These are phyloP conservation scores for Sitobion miscanthi DNA, from an alignment of 1,140 invertebrate genomes.

Conservation along the genomic window DNA sequence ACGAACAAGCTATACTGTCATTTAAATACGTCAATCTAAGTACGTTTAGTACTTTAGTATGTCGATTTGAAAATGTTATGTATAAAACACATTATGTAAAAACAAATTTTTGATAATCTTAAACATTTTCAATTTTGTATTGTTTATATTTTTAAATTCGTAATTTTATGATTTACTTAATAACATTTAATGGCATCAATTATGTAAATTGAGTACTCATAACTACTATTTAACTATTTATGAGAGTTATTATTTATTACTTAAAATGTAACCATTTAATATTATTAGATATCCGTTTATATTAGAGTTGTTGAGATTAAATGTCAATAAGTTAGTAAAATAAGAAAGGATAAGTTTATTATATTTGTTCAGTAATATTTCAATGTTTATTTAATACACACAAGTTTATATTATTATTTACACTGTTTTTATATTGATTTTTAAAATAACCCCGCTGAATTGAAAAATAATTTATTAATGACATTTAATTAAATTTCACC, in stretches of 20 bases:
- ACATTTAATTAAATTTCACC: background rate
- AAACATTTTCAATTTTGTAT: background rate
- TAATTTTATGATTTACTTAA: background rate
- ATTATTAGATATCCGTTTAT: slow-evolving; percentile 15
- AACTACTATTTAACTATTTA: background rate
- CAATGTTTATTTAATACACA: slow-evolving; percentile 37
- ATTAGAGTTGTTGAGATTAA: slow-evolving; percentile 31
- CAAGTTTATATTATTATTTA: background rate
- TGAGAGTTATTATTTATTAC: background rate
- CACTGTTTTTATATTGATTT: background rate
- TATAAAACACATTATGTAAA: background rate
- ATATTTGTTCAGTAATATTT: slow-evolving; percentile 21
- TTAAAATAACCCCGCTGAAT: background rate
- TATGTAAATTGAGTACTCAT: background rate
- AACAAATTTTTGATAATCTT: background rate
- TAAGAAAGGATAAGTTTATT: slow-evolving; percentile 36
- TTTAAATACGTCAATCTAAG: background rate
- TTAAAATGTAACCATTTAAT: background rate
- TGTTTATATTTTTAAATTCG: background rate
- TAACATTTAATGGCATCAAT: background rate
- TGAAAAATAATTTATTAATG: background rate
- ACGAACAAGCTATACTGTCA: background rate
- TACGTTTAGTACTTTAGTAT: background rate
- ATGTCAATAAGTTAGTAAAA: slow-evolving; percentile 8
- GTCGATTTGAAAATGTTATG: background rate